These are phyloP conservation scores for Mirza zaza DNA, from an alignment of 2,113 vertebrate genomes.

Conservation along the genomic window DNA sequence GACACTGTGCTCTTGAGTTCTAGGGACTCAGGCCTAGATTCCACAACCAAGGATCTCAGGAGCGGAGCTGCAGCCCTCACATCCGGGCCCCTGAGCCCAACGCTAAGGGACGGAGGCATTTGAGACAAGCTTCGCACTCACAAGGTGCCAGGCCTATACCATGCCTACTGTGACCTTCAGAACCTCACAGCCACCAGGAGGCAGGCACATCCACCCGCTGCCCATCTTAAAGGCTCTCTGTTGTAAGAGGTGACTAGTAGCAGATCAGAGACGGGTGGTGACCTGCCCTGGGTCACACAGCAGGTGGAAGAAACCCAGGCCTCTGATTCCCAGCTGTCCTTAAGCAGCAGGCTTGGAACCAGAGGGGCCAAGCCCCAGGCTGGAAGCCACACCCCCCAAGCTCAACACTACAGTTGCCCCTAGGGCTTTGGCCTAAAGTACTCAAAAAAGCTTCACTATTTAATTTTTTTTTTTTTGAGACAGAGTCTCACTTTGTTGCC, in stretches of 20 bases:
- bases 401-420: not conserved
- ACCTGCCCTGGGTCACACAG: not conserved
- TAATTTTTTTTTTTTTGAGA: not conserved
- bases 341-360: not conserved
- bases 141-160: not conserved
- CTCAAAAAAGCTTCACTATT: not conserved
- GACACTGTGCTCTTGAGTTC: not conserved
- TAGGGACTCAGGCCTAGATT: not conserved
- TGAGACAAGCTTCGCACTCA: rapidly evolving
- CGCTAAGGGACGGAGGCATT: not conserved
- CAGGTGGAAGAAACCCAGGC: rapidly evolving
- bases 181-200: not conserved
- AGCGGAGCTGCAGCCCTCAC: not conserved
- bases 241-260: not conserved
- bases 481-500: too few relatives aligned
- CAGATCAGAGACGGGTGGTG: not conserved
- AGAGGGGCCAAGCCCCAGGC: not conserved
- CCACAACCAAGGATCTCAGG: not conserved
- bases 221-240: not conserved
- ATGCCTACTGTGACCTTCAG: not conserved
- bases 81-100: not conserved
- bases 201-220: too few relatives aligned
- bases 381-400: not conserved
- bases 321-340: not conserved
- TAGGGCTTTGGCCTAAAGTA: not conserved